Base-by-base conservation (phyloP, 1,140 invertebrate species). In the Drosophila baimaii region DNA sequence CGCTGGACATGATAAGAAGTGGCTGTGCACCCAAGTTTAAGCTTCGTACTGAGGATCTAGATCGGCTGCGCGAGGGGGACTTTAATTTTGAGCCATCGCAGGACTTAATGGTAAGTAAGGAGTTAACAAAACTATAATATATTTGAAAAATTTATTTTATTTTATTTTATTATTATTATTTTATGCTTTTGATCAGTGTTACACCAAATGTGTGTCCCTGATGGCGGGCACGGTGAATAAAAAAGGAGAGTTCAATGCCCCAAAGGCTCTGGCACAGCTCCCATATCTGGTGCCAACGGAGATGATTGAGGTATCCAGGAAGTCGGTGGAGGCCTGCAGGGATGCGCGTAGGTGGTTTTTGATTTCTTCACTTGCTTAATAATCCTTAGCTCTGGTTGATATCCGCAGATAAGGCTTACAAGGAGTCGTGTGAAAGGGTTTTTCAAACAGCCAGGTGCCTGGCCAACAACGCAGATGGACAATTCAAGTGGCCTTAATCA, bases 161-260 rank as follows among this genome's bases (percentile, higher is more conserved):
- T 21, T 25, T 3, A 10, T 15, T 17, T 2, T 33, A 13, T 13
- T 33, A 33, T n/a, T n/a, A 33, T 13, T 33, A 33, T 33, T 13
- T 17, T 31, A 21, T 52, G 5, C 19, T 13, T 19, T 13, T n/a
- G 46, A 0, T 23, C 5, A 91, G 90, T 91, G 90, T 64, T 91
- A 91, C 31, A 81, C 77, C 10, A 91, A 81, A 51, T 91, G 90
- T 19, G 39, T 91, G 3, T 91, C 90, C 6, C 79, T 90, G 17
- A 51, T 91, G 66, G 89, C 90, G 5, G 90, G 90, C n/a, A 90
- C 81, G 10, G 63, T 91, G 12, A 91, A 79, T 25, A 91, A 91
- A 47, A 91, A 89, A n/a, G 90, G 90, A 9, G 90, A 91, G 21
- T 79, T 91, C 25, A 91, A 82, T 52, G 64, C 83, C 5, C 7